Base-by-base conservation (phyloP, 2,888 invertebrate species). In the Coelopa pilipes region DNA sequence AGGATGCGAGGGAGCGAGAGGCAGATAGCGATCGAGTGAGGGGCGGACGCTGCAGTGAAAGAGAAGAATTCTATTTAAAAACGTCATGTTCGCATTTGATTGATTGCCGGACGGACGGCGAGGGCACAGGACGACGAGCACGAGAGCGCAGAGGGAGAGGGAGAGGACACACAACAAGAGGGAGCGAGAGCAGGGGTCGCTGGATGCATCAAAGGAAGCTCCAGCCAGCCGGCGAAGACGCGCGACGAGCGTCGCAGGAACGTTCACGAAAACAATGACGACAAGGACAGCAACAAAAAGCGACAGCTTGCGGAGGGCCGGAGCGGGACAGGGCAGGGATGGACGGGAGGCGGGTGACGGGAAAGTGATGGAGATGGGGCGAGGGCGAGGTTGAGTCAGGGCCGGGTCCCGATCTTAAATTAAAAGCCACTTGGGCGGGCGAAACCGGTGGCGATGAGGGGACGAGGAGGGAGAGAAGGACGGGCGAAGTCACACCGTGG, bases 61-160 rank as follows among this genome's bases (percentile, higher is more conserved):
- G 13, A 60, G 34, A 13, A 17, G 55, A 71, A 55, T 71, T 65
- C 65, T 71, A 65, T 63, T 63, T 63, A 71, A 71, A 63, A 71
- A 71, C 65, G 71, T 71, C 71, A 71, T 65, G 55, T 65, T 71
- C 63, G 46, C 71, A 46, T 65, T 71, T 71, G 71, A 71, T 71
- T 71, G 71, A 71, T 71, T 71, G 65, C 71, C 63, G 55, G 65
- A 71, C 19, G 63, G 65, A 71, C 65, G 65, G 71, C 63, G 71
- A 71, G 34, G 47, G 71, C 65, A 60, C 59, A 70, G n/a, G 66
- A 49, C 21, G 66, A 49, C 19, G 66, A 66, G 50, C 5, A 66
- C 49, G 21, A 49, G 45, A 49, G n/a, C 19, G n/a, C 21, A 53
- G 63, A 19, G 13, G 34, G 24, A 24, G 24, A 13, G n/a, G 24